Conservation (phyloP, 2,797 vertebrate genomes). For the Fratercula arctica region DNA sequence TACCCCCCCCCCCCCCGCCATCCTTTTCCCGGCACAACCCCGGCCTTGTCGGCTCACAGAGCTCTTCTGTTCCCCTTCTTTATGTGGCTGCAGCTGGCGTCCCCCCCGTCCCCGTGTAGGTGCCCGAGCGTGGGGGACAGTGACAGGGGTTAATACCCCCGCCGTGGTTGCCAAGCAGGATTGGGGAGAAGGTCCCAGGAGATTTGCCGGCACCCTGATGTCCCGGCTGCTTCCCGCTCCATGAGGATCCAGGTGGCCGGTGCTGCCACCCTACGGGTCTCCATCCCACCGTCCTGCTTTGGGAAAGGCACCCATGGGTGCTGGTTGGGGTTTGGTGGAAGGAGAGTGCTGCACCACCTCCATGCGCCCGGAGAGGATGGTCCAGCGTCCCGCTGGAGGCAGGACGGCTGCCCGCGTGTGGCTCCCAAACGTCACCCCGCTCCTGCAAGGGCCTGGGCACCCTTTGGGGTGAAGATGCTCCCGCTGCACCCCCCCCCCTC, state of each 20-base stretch:
- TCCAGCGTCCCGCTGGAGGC: not conserved
- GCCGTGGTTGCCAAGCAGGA: not conserved
- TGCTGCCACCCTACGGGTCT: fast-evolving
- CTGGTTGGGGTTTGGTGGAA: not conserved
- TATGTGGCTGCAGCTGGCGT: constrained; percentile 33
- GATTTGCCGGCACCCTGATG: not conserved
- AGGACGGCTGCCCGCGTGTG: fast-evolving
- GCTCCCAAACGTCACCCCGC: fast-evolving
- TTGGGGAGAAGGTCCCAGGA: not conserved
- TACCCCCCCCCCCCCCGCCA: not conserved
- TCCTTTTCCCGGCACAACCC: not conserved
- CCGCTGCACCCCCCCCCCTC: too few species aligned
- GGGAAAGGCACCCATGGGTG: not conserved
- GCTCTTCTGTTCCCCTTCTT: constrained; percentile 58
- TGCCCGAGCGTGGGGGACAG: not conserved
- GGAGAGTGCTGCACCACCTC: not conserved
- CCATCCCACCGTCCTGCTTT: too few species aligned
- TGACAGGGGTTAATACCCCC: not conserved
- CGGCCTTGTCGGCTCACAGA: constrained; percentile 16
- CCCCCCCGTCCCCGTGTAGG: not conserved
- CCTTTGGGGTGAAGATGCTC: not conserved
- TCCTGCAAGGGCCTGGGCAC: not conserved
- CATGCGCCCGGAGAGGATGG: fast-evolving
- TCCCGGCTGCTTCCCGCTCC: fast-evolving
- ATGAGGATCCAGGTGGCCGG: fast-evolving